These are phyloP conservation scores for Oscheius sp. DNA, from an alignment of 2,888 invertebrate species.

Conservation along the genomic window DNA sequence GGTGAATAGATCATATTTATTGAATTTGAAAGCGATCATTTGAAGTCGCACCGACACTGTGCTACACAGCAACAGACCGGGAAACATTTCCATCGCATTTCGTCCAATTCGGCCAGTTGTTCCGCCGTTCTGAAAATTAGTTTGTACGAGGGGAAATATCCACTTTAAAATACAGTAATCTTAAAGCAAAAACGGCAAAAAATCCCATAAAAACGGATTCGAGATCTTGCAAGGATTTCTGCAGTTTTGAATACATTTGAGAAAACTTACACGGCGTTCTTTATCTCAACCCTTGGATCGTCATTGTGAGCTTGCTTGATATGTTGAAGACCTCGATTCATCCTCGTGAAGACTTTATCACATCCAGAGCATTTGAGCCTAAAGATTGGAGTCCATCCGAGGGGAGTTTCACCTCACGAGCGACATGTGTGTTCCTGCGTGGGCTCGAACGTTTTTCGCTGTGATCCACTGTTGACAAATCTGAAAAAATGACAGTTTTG, in stretches of 20 bases:
- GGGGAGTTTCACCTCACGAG: neutral
- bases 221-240: too few species aligned
- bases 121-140: neutral
- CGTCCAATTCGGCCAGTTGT: neutral
- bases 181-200: too few species aligned
- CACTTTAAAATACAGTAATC: too few species aligned
- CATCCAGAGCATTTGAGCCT: neutral
- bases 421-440: neutral
- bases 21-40: too few species aligned
- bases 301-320: neutral
- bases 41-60: too few species aligned
- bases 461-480: constrained; percentile 6
- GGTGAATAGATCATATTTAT: too few species aligned
- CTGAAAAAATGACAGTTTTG: neutral
- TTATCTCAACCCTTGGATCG: neutral
- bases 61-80: neutral
- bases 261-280: neutral
- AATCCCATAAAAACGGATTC: too few species aligned
- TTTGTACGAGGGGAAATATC: neutral
- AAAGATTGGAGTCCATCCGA: neutral
- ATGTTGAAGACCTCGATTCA: neutral
- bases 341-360: neutral
- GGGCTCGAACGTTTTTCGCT: neutral
- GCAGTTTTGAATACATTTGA: too few species aligned
- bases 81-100: neutral